phyloP scores from a whole-genome alignment of 2,797 vertebrate genomes.

The Momotus momota region DNA sequence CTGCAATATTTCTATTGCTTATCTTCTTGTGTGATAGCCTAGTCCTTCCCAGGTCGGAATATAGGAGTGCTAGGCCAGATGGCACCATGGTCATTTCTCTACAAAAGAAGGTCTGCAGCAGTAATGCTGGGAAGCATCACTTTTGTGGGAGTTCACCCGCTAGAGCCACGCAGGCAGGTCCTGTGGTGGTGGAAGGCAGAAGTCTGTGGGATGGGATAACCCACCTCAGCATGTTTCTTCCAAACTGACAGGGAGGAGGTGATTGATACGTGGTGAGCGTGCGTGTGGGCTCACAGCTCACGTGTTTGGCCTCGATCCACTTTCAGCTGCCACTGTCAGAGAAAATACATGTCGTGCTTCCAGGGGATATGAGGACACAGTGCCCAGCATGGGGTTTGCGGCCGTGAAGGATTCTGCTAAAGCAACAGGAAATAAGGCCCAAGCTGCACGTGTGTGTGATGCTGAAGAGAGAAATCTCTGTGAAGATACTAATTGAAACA shows the following conservation, averaged over 20 bases:
- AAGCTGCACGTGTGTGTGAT: not conserved
- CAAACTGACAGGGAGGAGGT: not conserved
- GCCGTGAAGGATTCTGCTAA: not conserved
- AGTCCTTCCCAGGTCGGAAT: not conserved
- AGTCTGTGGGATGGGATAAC: slow-evolving; percentile 14
- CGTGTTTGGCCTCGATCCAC: not conserved
- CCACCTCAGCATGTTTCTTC: not conserved
- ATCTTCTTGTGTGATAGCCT: not conserved
- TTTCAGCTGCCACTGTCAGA: not conserved
- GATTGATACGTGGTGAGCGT: not conserved
- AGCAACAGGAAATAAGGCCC: not conserved
- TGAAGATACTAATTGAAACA: not conserved
- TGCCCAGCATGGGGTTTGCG: not conserved
- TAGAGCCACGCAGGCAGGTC: not conserved
- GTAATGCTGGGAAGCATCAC: not conserved
- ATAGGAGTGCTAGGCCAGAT: not conserved
- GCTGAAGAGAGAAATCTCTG: not conserved
- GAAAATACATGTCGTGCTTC: not conserved
- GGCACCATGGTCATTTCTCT: not conserved
- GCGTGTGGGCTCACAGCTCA: not conserved
- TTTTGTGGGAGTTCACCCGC: not conserved
- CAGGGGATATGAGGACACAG: not conserved
- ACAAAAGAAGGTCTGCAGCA: not conserved
- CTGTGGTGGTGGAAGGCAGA: not conserved
- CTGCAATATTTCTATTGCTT: not conserved